These are phyloP conservation scores for Cistogaster globosa DNA, from an alignment of 2,888 invertebrate species.

Conservation along the genomic window DNA sequence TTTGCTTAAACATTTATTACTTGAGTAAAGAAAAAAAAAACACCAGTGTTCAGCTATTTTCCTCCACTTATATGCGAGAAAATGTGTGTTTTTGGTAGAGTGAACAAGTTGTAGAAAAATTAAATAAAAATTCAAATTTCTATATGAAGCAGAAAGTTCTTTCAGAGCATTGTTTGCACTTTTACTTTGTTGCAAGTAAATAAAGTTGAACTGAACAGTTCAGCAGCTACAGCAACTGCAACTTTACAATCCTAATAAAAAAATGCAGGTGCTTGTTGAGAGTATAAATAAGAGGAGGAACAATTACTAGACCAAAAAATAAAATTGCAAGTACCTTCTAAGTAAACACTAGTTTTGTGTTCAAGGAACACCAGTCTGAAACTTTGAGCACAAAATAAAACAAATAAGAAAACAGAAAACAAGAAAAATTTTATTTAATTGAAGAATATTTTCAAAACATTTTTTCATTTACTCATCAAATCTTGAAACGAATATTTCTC, in stretches of 20 bases:
- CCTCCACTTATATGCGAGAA: not conserved
- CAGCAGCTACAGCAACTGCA: conserved; percentile 14
- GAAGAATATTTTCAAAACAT: too few species aligned
- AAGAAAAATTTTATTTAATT: too few species aligned
- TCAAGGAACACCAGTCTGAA: conserved; percentile 14
- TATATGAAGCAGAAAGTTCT: not conserved
- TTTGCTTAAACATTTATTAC: conserved; percentile 49
- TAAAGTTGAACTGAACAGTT: conserved; percentile 32
- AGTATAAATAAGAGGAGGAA: not conserved
- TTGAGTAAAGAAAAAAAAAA: conserved; percentile 14
- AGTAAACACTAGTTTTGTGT: conserved; percentile 45
- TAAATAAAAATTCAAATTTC: conserved; percentile 12
- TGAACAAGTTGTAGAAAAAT: not conserved
- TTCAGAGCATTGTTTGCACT: conserved; percentile 43
- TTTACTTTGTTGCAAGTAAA: conserved; percentile 56
- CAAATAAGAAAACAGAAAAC: too few species aligned
- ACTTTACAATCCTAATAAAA: not conserved
- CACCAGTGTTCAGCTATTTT: conserved; percentile 6
- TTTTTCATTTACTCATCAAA: too few species aligned
- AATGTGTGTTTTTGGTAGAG: not conserved
- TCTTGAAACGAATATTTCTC: too few species aligned
- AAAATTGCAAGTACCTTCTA: not conserved
- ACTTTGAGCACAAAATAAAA: not conserved
- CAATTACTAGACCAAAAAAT: not conserved
- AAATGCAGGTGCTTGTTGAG: conserved; percentile 19